These are phyloP conservation scores for Zingel zingel DNA, from an alignment of 2,113 vertebrate species.

Conservation along the genomic window DNA sequence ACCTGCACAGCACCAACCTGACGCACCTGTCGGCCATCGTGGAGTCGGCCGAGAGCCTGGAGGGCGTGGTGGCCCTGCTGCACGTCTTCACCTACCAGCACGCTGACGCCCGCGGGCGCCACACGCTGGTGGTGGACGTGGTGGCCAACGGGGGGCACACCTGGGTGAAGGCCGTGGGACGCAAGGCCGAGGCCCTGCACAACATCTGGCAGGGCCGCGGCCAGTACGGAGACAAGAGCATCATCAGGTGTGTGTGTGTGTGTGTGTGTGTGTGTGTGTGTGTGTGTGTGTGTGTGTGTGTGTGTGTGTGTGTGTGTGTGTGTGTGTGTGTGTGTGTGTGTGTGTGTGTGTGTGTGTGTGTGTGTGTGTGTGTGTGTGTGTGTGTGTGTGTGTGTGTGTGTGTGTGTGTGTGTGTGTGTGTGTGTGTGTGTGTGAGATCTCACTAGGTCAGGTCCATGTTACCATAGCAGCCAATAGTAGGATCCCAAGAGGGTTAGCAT, in stretches of 20 bases:
- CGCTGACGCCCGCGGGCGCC: slow-evolving; percentile 75
- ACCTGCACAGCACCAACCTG: slow-evolving; percentile 96
- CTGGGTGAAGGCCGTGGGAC: slow-evolving; percentile 96
- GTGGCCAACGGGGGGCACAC: slow-evolving; percentile 93
- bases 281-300: too few relatives aligned
- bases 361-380: too few relatives aligned
- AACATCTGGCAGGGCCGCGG: slow-evolving; percentile 97
- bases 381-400: too few relatives aligned
- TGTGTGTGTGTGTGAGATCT: too few relatives aligned
- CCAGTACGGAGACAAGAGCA: slow-evolving; percentile 95
- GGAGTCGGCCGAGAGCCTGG: slow-evolving; percentile 90
- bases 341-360: too few relatives aligned
- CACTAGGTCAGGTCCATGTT: too few relatives aligned
- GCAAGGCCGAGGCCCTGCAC: slow-evolving; percentile 96
- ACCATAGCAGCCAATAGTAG: too few relatives aligned
- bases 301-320: too few relatives aligned
- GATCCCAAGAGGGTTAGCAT: too few relatives aligned
- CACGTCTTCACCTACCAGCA: slow-evolving; percentile 92
- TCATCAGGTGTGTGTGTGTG: slow-evolving; percentile 76
- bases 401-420: too few relatives aligned
- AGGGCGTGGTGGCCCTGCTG: slow-evolving; percentile 89
- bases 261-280: too few relatives aligned
- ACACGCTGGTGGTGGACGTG: slow-evolving; percentile 93
- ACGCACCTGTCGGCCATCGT: slow-evolving; percentile 93
- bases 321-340: too few relatives aligned